Conservation (phyloP, 2,888 invertebrate genomes). For the Julus scanicus region DNA sequence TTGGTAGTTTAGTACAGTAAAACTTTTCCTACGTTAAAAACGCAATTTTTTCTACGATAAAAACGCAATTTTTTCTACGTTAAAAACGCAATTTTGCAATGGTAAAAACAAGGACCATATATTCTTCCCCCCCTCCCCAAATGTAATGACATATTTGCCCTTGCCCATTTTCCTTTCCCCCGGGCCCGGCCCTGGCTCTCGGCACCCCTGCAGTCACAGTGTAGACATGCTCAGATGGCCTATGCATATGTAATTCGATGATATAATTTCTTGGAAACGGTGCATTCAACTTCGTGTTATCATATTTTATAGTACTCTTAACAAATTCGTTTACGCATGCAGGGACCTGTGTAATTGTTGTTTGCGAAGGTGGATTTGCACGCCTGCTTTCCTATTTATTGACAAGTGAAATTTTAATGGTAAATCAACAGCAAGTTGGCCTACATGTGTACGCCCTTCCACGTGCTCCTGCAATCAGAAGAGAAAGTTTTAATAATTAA, state of each 20-base stretch:
- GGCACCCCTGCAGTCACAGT: too few relatives aligned
- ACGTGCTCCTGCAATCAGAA: not conserved
- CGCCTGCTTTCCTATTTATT: not conserved
- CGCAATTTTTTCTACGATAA: too few relatives aligned
- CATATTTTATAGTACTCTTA: not conserved
- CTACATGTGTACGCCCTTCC: conserved; percentile 5
- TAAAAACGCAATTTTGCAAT: too few relatives aligned
- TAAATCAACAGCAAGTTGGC: not conserved
- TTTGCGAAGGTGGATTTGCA: conserved; percentile 36
- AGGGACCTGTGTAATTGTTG: not conserved
- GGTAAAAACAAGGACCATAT: too few relatives aligned
- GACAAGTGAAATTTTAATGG: conserved; percentile 35
- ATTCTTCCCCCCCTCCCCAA: too few relatives aligned
- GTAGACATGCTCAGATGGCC: not conserved
- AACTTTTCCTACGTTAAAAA: too few relatives aligned
- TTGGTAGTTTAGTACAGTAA: too few relatives aligned
- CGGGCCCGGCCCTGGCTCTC: too few relatives aligned
- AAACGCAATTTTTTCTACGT: too few relatives aligned
- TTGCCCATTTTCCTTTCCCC: too few relatives aligned
- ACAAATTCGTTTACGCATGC: conserved; percentile 23
- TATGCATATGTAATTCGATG: not conserved
- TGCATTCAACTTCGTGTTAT: not conserved
- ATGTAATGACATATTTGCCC: too few relatives aligned
- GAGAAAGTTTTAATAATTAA: conserved; percentile 21
- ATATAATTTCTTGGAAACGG: not conserved